Evolutionary conservation across 2,797 vertebrate species (phyloP).

Genomic region (Melanotaenia parkinsoni): DNA sequence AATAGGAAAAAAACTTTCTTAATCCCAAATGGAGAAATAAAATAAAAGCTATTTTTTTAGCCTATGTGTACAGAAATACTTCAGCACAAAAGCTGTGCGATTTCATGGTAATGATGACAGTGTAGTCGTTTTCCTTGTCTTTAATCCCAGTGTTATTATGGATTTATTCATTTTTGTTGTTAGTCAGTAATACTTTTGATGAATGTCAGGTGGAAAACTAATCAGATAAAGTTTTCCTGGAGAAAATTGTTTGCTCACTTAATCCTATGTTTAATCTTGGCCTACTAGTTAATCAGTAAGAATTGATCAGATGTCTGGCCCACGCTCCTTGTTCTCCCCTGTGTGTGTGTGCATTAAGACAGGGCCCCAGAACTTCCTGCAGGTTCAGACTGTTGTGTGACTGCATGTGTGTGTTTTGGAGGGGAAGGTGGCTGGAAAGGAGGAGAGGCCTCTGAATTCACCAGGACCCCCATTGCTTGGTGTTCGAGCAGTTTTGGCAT

Average conservation of each 20-base stretch:
- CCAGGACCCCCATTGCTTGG: slow-evolving; percentile 76
- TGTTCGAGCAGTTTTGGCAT: slow-evolving; percentile 82
- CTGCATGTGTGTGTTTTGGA: slow-evolving; percentile 56
- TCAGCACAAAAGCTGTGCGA: not conserved
- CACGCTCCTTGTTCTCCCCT: slow-evolving; percentile 30
- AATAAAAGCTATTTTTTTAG: not conserved
- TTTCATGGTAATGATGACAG: not conserved
- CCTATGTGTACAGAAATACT: not conserved
- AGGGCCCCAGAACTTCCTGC: slow-evolving; percentile 62
- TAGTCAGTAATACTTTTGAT: not conserved
- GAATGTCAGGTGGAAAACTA: not conserved
- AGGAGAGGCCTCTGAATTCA: slow-evolving; percentile 71
- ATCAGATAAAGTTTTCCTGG: not conserved
- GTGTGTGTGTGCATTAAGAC: slow-evolving; percentile 23
- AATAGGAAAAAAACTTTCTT: not conserved
- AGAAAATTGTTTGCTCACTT: slow-evolving; percentile 3
- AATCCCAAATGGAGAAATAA: not conserved
- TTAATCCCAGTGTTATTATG: not conserved
- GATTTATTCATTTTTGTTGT: not conserved
- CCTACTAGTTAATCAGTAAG: slow-evolving; percentile 51
- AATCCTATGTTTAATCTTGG: slow-evolving; percentile 21
- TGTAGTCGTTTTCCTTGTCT: not conserved
- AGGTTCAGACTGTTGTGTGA: slow-evolving; percentile 64
- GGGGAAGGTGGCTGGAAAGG: slow-evolving; percentile 53
- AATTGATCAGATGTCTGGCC: slow-evolving; percentile 64